Percentiles rank a stretch among this genome's conserved stretches.
phyloP scores from a whole-genome alignment of 2,888 invertebrate genomes.

The Lagria hirta region DNA sequence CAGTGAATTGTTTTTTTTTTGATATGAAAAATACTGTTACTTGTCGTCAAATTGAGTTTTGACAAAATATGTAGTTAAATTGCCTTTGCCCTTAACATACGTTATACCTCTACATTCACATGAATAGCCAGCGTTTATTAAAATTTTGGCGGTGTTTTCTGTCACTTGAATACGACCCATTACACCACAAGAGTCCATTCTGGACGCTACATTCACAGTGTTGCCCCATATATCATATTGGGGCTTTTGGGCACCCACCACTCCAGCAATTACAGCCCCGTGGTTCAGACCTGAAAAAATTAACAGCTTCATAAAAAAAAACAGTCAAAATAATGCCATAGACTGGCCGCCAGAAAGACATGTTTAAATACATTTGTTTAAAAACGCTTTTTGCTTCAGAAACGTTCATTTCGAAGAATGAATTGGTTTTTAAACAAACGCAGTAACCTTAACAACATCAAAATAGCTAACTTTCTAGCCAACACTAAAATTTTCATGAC shows the following conservation, averaged over 20 bases:
- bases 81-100: constrained; percentile 93
- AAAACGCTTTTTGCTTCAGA: too few relatives aligned
- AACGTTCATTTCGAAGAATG: too few relatives aligned
- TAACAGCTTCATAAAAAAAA: too few relatives aligned
- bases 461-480: too few relatives aligned
- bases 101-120: constrained; percentile 91
- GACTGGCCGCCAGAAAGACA: too few relatives aligned
- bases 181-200: constrained; percentile 96
- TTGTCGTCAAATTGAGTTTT: constrained; percentile 61
- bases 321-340: too few relatives aligned
- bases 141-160: constrained; percentile 77
- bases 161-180: constrained; percentile 86
- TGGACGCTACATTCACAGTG: constrained; percentile 94
- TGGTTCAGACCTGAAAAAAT: constrained; percentile 72
- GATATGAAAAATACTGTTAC: too few relatives aligned
- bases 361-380: too few relatives aligned
- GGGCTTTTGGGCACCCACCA: constrained; percentile 96
- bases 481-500: too few relatives aligned
- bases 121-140: constrained; percentile 82
- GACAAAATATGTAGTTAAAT: constrained; percentile 87
- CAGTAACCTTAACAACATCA: too few relatives aligned
- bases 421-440: too few relatives aligned
- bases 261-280: constrained; percentile 93
- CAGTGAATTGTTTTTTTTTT: too few relatives aligned
- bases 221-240: constrained; percentile 99